Evolutionary conservation across 2,113 vertebrate species (phyloP).

Genomic region (Etheostoma cragini): DNA sequence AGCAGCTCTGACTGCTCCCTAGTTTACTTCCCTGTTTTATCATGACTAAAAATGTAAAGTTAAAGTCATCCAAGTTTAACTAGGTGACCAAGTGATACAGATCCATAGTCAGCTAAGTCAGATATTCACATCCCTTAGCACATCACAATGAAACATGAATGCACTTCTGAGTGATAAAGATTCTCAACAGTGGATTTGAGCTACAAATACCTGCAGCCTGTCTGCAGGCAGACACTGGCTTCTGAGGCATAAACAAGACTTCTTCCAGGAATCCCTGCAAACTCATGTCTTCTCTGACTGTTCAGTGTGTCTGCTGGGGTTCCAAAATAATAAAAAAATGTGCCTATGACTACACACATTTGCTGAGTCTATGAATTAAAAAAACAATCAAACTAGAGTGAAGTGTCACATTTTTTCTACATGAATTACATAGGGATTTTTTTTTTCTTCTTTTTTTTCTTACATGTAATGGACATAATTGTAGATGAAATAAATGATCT

Average conservation of each 20-base stretch:
- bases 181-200: constrained; percentile 28
- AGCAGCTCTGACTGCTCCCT: constrained; percentile 46
- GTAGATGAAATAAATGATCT: not conserved
- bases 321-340: not conserved
- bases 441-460: too few relatives aligned
- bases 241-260: constrained; percentile 30
- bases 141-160: constrained; percentile 26
- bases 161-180: constrained; percentile 34
- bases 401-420: not conserved
- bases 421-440: not conserved
- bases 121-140: not conserved
- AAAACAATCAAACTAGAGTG: not conserved
- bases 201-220: constrained; percentile 29
- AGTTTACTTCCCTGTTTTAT: constrained; percentile 43
- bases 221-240: constrained; percentile 18
- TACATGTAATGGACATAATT: not conserved
- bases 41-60: constrained; percentile 3
- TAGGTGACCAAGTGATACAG: not conserved
- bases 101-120: not conserved
- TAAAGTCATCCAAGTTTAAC: constrained; percentile 17
- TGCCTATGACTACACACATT: not conserved
- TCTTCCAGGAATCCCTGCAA: constrained; percentile 40
- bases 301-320: not conserved
- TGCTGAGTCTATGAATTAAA: not conserved
- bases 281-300: not conserved